Conservation (phyloP, 1,140 invertebrate genomes). For the Pogonomyrmex barbatus region DNA sequence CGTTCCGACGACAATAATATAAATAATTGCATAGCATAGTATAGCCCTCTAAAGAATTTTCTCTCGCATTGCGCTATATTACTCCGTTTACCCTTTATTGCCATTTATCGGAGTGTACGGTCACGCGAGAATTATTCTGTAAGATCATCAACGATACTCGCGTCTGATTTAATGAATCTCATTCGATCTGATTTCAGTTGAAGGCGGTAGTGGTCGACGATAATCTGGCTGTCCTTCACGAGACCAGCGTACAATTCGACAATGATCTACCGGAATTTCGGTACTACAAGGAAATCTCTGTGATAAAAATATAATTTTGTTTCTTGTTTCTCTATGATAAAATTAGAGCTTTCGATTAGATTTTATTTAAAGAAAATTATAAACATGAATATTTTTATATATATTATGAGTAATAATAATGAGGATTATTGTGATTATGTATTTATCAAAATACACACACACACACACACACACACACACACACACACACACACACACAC, state of each 20-base stretch:
- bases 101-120: neutral
- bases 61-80: neutral
- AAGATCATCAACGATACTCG: neutral
- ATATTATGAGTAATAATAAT: neutral
- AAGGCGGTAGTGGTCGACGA: slow-evolving; percentile 95
- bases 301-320: neutral
- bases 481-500: too few relatives aligned
- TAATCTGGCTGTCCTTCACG: slow-evolving; percentile 90
- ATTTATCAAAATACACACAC: neutral
- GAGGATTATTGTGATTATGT: neutral
- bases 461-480: too few relatives aligned
- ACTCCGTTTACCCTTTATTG: neutral
- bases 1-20: neutral
- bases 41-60: neutral
- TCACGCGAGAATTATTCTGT: neutral
- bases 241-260: slow-evolving; percentile 95
- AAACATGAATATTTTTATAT: neutral
- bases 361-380: neutral
- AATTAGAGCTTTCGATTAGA: neutral
- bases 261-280: slow-evolving; percentile 96
- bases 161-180: neutral
- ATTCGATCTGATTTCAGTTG: slow-evolving; percentile 87
- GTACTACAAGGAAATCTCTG: slow-evolving; percentile 84
- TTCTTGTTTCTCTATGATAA: neutral
- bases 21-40: slow-evolving; percentile 11